A percentile compares a stretch with the other conserved stretches of the same genome.
These are phyloP conservation scores for Falco naumanni DNA, from an alignment of 2,797 vertebrate genomes.

Conservation along the genomic window DNA sequence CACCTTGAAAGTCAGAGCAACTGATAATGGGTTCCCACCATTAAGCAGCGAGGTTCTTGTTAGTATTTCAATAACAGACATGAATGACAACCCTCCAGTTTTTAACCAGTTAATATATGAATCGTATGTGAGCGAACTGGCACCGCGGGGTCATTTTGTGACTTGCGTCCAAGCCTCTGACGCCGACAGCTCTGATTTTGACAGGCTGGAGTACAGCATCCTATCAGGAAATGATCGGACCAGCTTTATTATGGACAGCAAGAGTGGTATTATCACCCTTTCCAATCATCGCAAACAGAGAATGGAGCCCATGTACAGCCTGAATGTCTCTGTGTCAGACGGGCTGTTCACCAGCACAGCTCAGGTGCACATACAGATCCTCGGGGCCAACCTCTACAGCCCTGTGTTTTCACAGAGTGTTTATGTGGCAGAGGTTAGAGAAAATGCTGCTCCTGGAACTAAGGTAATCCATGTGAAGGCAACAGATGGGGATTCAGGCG, in stretches of 20 bases:
- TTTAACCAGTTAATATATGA: conserved; percentile 98
- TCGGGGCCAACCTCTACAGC: conserved; percentile 90
- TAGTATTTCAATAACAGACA: conserved; percentile 87
- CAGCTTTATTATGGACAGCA: conserved; percentile 90
- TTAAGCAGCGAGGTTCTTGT: conserved; percentile 91
- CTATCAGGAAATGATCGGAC: conserved; percentile 93
- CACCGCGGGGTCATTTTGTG: conserved; percentile 92
- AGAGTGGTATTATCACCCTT: conserved; percentile 87
- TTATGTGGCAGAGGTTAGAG: conserved; percentile 91
- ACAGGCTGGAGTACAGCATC: conserved; percentile 92
- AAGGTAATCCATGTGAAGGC: conserved; percentile 90
- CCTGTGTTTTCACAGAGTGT: conserved; percentile 89
- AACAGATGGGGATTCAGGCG: conserved; percentile 89
- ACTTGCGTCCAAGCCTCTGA: conserved; percentile 96
- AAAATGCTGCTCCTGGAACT: conserved; percentile 88
- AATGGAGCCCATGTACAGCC: conserved; percentile 89
- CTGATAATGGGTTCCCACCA: conserved; percentile 93
- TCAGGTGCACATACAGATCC: conserved; percentile 90
- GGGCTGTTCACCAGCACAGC: conserved; percentile 95
- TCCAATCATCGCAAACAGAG: conserved; percentile 90
- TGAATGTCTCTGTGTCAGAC: conserved; percentile 96
- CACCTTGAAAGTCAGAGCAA: conserved; percentile 88
- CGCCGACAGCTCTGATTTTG: conserved; percentile 90
- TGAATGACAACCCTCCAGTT: conserved; percentile 94
- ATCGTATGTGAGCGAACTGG: conserved; percentile 92